phyloP scores from a whole-genome alignment of 2,888 invertebrate species.

The Caenorhabditis angaria region DNA sequence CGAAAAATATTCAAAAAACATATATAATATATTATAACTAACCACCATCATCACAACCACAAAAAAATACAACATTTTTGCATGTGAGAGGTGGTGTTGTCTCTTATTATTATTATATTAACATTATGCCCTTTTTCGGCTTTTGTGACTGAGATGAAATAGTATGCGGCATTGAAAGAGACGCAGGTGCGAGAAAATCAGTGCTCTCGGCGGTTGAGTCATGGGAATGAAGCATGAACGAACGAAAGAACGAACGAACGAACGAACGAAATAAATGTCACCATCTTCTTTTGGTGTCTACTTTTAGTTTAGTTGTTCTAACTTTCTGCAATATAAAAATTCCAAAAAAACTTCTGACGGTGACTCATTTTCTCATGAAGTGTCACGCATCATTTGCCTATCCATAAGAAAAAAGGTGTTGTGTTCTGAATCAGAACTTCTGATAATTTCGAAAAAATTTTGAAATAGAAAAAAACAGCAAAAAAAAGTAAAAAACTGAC shows the following conservation, averaged over 20 bases:
- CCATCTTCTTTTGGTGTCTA: no score
- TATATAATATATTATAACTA: constrained; percentile 1
- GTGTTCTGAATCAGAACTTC: no score
- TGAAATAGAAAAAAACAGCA: not conserved
- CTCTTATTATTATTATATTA: constrained; percentile 4
- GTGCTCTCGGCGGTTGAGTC: constrained; percentile 4
- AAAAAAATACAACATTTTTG: not conserved
- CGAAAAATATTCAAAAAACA: not conserved
- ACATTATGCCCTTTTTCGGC: constrained; percentile 4
- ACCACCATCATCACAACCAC: no score
- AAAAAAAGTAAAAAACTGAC: no score
- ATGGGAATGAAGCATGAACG: constrained; percentile 1
- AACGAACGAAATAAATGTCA: not conserved
- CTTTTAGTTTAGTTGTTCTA: no score
- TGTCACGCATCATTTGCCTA: not conserved
- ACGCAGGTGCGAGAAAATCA: not conserved
- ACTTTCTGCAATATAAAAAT: not conserved
- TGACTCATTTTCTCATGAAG: no score
- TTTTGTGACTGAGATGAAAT: not conserved
- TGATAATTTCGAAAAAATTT: not conserved
- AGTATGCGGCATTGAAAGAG: not conserved
- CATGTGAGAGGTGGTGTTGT: not conserved
- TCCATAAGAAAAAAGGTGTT: not conserved
- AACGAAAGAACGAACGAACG: not conserved
- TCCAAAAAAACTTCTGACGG: no score